Percentiles rank a stretch among this genome's conserved stretches.
Conservation (phyloP, 1,140 invertebrate species). For the Pachypsylla venusta region DNA sequence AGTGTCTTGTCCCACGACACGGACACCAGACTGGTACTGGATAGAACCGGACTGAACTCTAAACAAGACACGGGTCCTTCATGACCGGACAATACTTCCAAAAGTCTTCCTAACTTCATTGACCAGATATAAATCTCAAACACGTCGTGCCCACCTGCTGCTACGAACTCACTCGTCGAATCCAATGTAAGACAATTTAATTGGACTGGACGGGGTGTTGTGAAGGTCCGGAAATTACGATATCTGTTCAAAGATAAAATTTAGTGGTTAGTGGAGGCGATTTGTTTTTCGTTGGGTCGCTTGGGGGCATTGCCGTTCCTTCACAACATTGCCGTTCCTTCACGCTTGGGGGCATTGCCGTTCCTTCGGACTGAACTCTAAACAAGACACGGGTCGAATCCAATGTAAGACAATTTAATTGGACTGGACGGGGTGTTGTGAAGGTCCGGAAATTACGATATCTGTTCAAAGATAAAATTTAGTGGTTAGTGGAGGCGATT, state of each 20-base stretch:
- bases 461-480: slow-evolving; percentile 27
- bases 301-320: too few relatives aligned
- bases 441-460: slow-evolving; percentile 96
- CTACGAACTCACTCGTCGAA: slow-evolving; percentile 74
- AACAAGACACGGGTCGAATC: slow-evolving; percentile 37
- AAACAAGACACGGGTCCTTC: slow-evolving; percentile 76
- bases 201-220: slow-evolving; percentile 75
- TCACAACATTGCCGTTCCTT: too few relatives aligned
- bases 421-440: slow-evolving; percentile 72
- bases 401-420: slow-evolving; percentile 82
- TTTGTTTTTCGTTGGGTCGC: too few relatives aligned
- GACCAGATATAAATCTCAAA: slow-evolving; percentile 96
- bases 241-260: slow-evolving; percentile 44
- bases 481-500: too few relatives aligned
- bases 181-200: slow-evolving; percentile 86
- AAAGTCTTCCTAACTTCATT: slow-evolving; percentile 70
- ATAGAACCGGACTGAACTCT: slow-evolving; percentile 56
- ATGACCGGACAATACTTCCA: slow-evolving; percentile 84
- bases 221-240: slow-evolving; percentile 91
- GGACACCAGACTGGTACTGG: slow-evolving; percentile 62
- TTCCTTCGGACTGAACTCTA: neutral
- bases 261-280: too few relatives aligned
- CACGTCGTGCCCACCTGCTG: slow-evolving; percentile 79
- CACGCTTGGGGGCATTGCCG: neutral
- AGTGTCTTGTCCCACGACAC: slow-evolving; percentile 91